Evolutionary conservation across 2,888 invertebrate genomes (phyloP).

Genomic region (Xestia c-nigrum): DNA sequence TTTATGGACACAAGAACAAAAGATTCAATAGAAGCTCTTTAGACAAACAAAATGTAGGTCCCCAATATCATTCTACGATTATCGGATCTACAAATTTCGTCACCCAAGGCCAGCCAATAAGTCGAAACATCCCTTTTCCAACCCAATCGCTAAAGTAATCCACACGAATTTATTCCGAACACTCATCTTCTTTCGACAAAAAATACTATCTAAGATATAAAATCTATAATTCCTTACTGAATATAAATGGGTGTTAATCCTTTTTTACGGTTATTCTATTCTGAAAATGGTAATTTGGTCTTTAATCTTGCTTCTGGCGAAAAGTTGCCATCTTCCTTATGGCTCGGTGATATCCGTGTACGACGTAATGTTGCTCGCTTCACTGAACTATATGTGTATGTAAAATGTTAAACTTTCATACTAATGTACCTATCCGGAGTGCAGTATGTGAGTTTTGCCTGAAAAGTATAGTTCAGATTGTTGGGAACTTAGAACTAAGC

Average conservation of each 20-base stretch:
- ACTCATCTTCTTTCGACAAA: slow-evolving; percentile 24
- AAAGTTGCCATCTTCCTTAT: slow-evolving; percentile 30
- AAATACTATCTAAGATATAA: slow-evolving; percentile 44
- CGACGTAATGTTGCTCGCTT: slow-evolving; percentile 19
- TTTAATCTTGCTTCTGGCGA: slow-evolving; percentile 30
- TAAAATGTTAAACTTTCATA: slow-evolving; percentile 55
- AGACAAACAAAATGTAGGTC: not conserved
- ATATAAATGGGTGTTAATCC: slow-evolving; percentile 49
- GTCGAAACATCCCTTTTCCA: slow-evolving; percentile 26
- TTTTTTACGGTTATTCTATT: slow-evolving; percentile 44
- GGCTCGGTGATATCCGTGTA: slow-evolving; percentile 6
- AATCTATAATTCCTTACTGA: slow-evolving; percentile 41
- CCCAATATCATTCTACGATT: slow-evolving; percentile 6
- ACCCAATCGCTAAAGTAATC: slow-evolving; percentile 48
- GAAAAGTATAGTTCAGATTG: slow-evolving; percentile 35
- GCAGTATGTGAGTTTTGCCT: slow-evolving; percentile 44
- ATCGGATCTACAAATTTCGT: slow-evolving; percentile 14
- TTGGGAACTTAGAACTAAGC: slow-evolving; percentile 25
- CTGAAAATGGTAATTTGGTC: slow-evolving; percentile 46
- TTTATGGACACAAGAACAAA: not conserved
- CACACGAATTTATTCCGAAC: slow-evolving; percentile 46
- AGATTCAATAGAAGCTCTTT: not conserved
- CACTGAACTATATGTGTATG: slow-evolving; percentile 36
- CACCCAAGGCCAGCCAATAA: slow-evolving; percentile 16
- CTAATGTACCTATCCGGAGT: slow-evolving; percentile 49